Evolutionary conservation across 2,113 vertebrate species (phyloP).

Genomic region (Dascyllus trimaculatus): DNA sequence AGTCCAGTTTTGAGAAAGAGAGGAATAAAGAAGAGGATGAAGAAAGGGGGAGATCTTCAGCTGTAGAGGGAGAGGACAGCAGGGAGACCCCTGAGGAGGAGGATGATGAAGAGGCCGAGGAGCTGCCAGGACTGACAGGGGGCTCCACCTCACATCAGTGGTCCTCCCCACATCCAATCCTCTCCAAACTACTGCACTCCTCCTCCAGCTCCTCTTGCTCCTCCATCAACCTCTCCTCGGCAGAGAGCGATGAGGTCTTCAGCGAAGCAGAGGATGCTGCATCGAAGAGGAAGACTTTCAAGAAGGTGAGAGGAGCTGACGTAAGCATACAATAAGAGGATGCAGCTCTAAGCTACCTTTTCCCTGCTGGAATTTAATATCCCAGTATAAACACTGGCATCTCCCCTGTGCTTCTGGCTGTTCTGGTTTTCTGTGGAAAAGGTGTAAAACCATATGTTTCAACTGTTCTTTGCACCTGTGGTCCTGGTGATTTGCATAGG

Average conservation of each 20-base stretch:
- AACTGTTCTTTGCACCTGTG: slow-evolving; percentile 61
- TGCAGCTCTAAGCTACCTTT: neutral
- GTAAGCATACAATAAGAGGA: neutral
- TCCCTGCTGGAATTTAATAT: neutral
- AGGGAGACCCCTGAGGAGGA: slow-evolving; percentile 20
- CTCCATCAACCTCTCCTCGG: slow-evolving; percentile 83
- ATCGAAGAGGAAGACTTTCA: slow-evolving; percentile 74
- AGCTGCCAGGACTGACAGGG: neutral
- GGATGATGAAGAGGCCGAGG: slow-evolving; percentile 5
- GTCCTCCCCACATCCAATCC: slow-evolving; percentile 63
- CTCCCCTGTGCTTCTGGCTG: neutral
- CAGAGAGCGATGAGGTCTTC: slow-evolving; percentile 86
- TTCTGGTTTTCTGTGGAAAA: slow-evolving; percentile 44
- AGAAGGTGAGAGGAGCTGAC: slow-evolving; percentile 77
- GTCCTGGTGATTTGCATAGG: slow-evolving; percentile 79
- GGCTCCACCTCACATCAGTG: slow-evolving; percentile 12
- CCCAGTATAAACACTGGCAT: neutral
- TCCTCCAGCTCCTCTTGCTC: slow-evolving; percentile 82
- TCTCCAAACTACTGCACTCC: slow-evolving; percentile 79
- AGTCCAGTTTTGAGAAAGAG: slow-evolving; percentile 24
- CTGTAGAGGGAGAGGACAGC: slow-evolving; percentile 22
- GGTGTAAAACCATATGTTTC: slow-evolving; percentile 43
- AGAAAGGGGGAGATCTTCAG: slow-evolving; percentile 19
- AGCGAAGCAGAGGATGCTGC: slow-evolving; percentile 82
- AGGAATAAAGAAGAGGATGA: slow-evolving; percentile 23